Evolutionary conservation across 2,113 vertebrate genomes (phyloP).

Genomic region (Sinocyclocheilus maitianheensis): DNA sequence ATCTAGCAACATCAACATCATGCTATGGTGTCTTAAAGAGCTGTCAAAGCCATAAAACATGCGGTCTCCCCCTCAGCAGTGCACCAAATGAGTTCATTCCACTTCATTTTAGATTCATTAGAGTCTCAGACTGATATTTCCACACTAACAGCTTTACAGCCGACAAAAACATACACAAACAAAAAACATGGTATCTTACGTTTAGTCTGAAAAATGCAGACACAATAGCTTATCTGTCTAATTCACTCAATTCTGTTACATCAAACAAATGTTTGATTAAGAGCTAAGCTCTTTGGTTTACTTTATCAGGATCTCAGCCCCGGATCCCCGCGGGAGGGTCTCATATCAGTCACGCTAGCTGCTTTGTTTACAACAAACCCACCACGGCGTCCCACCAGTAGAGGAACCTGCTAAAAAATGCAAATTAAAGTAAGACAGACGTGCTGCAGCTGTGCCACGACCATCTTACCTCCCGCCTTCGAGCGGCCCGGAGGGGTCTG

Average conservation of each 20-base stretch:
- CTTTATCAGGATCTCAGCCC: constrained; percentile 29
- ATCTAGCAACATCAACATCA: neutral
- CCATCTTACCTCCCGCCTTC: constrained; percentile 24
- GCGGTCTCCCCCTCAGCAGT: neutral
- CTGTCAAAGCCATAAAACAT: constrained; percentile 9
- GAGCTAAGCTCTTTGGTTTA: neutral
- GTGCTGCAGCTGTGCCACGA: constrained; percentile 49
- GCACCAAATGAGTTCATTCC: neutral
- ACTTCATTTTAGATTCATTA: constrained; percentile 7
- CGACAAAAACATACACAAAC: neutral
- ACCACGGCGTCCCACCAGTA: constrained; percentile 17
- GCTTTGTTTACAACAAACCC: constrained; percentile 50
- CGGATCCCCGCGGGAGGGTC: constrained; percentile 5
- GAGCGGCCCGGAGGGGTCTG: constrained; percentile 10
- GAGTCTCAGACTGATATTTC: neutral
- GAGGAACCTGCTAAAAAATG: constrained; percentile 55
- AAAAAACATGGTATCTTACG: neutral
- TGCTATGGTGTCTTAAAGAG: neutral
- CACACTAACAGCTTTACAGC: neutral
- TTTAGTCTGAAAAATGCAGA: neutral
- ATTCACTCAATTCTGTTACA: neutral
- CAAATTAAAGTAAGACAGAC: constrained; percentile 49
- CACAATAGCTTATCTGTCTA: neutral
- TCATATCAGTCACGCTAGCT: constrained; percentile 49
- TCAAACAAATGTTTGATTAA: constrained; percentile 39